Evolutionary conservation across 2,888 invertebrate genomes (phyloP).

Genomic region (Sinodicranocentrus sp.): DNA sequence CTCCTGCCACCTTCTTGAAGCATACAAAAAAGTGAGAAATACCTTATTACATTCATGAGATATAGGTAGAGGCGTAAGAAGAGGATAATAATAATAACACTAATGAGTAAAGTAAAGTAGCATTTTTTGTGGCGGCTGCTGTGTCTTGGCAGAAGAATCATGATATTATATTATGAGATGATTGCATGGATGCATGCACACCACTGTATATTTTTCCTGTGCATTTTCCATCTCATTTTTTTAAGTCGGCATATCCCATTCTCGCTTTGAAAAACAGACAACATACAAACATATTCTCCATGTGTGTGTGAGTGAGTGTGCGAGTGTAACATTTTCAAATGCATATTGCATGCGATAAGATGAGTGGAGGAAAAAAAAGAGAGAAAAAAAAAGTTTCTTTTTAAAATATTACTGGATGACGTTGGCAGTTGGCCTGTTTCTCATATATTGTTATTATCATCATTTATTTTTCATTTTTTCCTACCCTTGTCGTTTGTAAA

Average conservation of each 20-base stretch:
- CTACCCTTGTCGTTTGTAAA: slow-evolving; percentile 57
- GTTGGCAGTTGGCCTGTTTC: slow-evolving; percentile 51
- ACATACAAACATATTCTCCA: too few relatives aligned
- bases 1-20: too few relatives aligned
- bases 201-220: background rate
- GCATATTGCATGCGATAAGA: too few relatives aligned
- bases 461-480: slow-evolving; percentile 44
- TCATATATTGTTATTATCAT: slow-evolving; percentile 60
- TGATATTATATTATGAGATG: slow-evolving; percentile 21
- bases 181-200: slow-evolving; percentile 38
- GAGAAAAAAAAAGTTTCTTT: too few relatives aligned
- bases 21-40: too few relatives aligned
- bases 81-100: slow-evolving; percentile 39
- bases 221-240: background rate
- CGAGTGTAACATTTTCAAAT: too few relatives aligned
- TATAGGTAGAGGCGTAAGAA: slow-evolving; percentile 21
- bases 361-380: too few relatives aligned
- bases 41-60: background rate
- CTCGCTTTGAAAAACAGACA: too few relatives aligned
- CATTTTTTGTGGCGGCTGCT: slow-evolving; percentile 15
- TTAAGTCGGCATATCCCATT: background rate
- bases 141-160: slow-evolving; percentile 12
- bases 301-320: too few relatives aligned
- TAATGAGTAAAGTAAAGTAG: slow-evolving; percentile 32
- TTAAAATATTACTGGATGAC: slow-evolving; percentile 18